Conservation (phyloP, 2,888 invertebrate genomes). For the Adelphocoris suturalis region DNA sequence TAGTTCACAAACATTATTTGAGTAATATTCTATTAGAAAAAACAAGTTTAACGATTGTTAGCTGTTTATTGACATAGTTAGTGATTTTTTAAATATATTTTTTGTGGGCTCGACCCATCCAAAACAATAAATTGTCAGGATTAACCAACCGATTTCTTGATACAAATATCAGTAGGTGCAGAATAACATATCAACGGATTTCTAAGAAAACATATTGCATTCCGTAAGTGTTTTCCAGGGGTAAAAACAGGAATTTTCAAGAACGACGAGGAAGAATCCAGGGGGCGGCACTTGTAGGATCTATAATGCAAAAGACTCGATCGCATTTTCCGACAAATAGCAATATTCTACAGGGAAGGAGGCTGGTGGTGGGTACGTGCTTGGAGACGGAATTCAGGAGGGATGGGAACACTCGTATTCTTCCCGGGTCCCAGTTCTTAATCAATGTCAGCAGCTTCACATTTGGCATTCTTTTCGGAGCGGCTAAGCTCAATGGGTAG, state of each 20-base stretch:
- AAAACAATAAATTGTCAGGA: too few species aligned
- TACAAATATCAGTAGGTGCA: too few species aligned
- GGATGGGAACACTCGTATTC: slow-evolving; percentile 8
- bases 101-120: too few species aligned
- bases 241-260: neutral
- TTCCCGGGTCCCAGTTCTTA: slow-evolving; percentile 34
- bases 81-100: too few species aligned
- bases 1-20: too few species aligned
- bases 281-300: neutral
- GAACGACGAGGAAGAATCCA: neutral
- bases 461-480: slow-evolving; percentile 18
- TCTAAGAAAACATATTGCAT: too few species aligned
- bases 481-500: neutral
- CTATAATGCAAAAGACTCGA: neutral
- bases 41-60: too few species aligned
- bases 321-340: neutral
- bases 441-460: slow-evolving; percentile 35
- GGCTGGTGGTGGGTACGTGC: neutral
- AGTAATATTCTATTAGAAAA: too few species aligned
- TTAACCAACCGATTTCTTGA: too few species aligned
- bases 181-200: too few species aligned
- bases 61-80: too few species aligned
- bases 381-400: slow-evolving; percentile 1
- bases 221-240: neutral
- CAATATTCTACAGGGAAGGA: neutral